Percentiles rank a stretch among this genome's conserved stretches.
Conservation (phyloP, 2,888 invertebrate species). For the Euphydryas editha region DNA sequence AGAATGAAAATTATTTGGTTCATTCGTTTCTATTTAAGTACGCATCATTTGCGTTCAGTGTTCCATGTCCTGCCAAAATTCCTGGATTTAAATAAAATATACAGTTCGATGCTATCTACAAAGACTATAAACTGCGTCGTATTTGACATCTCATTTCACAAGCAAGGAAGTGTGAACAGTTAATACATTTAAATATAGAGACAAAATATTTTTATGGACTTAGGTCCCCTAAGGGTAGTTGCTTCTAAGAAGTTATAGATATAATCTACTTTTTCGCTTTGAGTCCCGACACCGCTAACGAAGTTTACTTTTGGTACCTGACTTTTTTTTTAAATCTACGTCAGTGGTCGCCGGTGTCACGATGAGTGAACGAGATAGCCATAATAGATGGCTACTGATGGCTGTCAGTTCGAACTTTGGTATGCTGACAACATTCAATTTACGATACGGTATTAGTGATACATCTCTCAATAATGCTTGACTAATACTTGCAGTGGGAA, state of each 20-base stretch:
- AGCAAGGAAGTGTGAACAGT: slow-evolving; percentile 74
- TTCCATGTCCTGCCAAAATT: slow-evolving; percentile 62
- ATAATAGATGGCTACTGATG: slow-evolving; percentile 77
- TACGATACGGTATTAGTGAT: slow-evolving; percentile 44
- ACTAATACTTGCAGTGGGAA: slow-evolving; percentile 21
- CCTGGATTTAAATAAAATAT: slow-evolving; percentile 65
- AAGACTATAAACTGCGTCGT: slow-evolving; percentile 46
- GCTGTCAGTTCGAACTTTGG: slow-evolving; percentile 63
- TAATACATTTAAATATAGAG: slow-evolving; percentile 66
- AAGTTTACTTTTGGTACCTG: slow-evolving; percentile 70
- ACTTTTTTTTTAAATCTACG: slow-evolving; percentile 58
- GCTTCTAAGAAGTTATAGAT: slow-evolving; percentile 78
- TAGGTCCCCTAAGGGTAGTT: slow-evolving; percentile 56
- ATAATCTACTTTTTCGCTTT: slow-evolving; percentile 73
- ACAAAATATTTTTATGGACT: slow-evolving; percentile 59
- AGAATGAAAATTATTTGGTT: slow-evolving; percentile 44
- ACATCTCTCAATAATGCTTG: slow-evolving; percentile 33
- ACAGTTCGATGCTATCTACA: slow-evolving; percentile 63
- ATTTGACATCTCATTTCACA: slow-evolving; percentile 74
- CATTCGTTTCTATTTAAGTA: slow-evolving; percentile 52
- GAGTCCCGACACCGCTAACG: slow-evolving; percentile 75
- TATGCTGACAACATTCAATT: slow-evolving; percentile 45
- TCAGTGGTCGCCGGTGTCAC: slow-evolving; percentile 57
- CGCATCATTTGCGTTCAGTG: slow-evolving; percentile 69
- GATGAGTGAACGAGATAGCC: slow-evolving; percentile 66